Evolutionary conservation across 2,113 vertebrate species (phyloP), one percentile per base, ranked within the genome.

Genomic region (Tragelaphus imberbis): DNA sequence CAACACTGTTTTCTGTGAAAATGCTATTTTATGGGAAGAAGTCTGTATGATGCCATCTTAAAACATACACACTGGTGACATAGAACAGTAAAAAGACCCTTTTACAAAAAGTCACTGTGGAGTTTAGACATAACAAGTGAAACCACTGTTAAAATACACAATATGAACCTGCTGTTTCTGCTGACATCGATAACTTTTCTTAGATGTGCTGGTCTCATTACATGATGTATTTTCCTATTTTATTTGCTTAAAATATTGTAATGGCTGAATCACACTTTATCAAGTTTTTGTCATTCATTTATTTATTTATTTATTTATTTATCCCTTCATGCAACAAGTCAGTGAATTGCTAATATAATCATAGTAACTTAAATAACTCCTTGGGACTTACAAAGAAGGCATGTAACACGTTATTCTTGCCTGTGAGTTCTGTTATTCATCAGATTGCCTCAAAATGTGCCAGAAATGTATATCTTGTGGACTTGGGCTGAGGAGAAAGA

Each of bases 41-140:
- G 59, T 86, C 90, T 85, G 81, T 79, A 19, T 85, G 94, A 88
- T 88, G 56, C 86, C 51, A 55, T 95, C 95, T 81, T 97, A 90
- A 97, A 95, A 96, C 94, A 96, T 81, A 94, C 84, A 94, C 90
- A 97, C 81, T 82, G 65, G 87, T 84, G 79, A 44, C 81, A 87
- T 2, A 88, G 93, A 97, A 97, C 55, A 94, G 68, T 28, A 90
- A 28, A 55, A 90, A 81, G 44, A 55, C 44, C 59, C 77, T 95
- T 90, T 75, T n/a, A 33, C 30, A 91, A 47, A 33, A 88, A 89
- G 40, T 40, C 25, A 40, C 79, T 82, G 71, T 36, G 8, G 44
- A 93, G 68, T 89, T 59, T 80, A 97, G 91, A 96, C 86, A 97
- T 77, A 97, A 95, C 96, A 97, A 89, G 79, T 71, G 23, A 94